Evolutionary conservation across 2,888 invertebrate genomes (phyloP).

Genomic region (Lypha dubia): DNA sequence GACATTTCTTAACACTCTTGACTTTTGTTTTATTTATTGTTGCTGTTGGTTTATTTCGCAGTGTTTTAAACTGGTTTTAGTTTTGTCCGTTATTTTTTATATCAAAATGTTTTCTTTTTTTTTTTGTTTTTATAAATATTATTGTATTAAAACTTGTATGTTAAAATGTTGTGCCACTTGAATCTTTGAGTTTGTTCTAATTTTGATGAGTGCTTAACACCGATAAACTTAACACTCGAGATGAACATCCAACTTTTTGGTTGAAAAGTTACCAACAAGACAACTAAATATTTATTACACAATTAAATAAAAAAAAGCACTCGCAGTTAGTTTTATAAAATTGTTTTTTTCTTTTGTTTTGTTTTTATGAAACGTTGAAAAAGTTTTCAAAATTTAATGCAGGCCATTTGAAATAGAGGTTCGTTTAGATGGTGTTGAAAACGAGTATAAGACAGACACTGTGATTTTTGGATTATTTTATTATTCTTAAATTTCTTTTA

Average conservation of each 20-base stretch:
- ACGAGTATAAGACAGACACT: conserved; percentile 47
- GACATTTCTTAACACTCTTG: conserved; percentile 28
- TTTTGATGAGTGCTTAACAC: conserved; percentile 33
- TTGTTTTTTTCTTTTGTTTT: background rate
- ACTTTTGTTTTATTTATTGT: conserved; percentile 5
- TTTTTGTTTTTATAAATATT: too few species aligned
- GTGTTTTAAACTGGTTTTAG: too few species aligned
- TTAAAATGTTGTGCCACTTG: conserved; percentile 43
- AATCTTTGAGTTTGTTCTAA: conserved; percentile 23
- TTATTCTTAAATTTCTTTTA: too few species aligned
- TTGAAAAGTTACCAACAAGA: conserved; percentile 53
- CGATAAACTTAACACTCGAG: conserved; percentile 56
- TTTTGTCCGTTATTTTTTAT: conserved; percentile 24
- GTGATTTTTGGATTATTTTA: too few species aligned
- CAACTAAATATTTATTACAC: conserved; percentile 61
- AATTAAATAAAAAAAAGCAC: conserved; percentile 52
- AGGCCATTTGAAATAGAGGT: conserved; percentile 37
- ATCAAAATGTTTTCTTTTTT: background rate
- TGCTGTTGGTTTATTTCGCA: conserved; percentile 17
- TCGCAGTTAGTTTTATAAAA: background rate
- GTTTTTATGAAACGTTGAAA: conserved; percentile 12
- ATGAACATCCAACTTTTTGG: conserved; percentile 47
- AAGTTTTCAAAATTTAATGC: conserved; percentile 29
- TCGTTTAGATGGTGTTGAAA: too few species aligned
- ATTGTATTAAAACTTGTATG: conserved; percentile 30